Evolutionary conservation across 2,797 vertebrate species (phyloP), one percentile per base, ranked within the genome.

Genomic region (Bradypus variegatus): DNA sequence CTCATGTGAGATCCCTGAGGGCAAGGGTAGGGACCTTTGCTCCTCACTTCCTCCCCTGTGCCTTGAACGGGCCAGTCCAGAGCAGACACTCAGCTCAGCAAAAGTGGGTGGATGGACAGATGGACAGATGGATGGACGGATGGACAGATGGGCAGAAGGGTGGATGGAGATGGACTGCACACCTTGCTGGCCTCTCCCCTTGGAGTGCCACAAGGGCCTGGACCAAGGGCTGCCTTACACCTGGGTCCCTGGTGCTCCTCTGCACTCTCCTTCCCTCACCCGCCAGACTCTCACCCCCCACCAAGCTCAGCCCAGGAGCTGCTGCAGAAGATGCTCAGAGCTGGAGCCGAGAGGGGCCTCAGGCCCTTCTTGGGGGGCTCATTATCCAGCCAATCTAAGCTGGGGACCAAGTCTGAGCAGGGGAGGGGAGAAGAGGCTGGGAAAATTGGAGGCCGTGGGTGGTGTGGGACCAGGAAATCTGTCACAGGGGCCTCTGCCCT

Each of bases 251-350:
- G 58, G 48, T 67, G 21, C 60, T 50, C 27, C 23, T 41, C 70
- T 4, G 1, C 6, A 8, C 48, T 16, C 8, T 4, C 31, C 33
- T 29, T 15, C 77, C 50, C 33, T 16, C 9, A 16, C 62, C n/a
- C 1, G 1, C 6, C 3, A 29, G 36, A 14, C 65, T 0, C 5
- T 9, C 4, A n/a, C n/a, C 18, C 2, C 6, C 21, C 55, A 19
- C 9, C 19, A 9, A 12, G 10, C 13, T 36, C 50, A 15, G 62
- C 36, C 13, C 53, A 10, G 23, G 36, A 38, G 7, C 10, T 48
- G 29, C 53, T 29, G 31, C 31, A 55, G 53, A 31, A 33, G 6
- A 9, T 15, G 5, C 67, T 8, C 3, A 7, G 41, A 29, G 53
- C 60, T 33, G 29, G 16, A 60, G 18, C 9, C 41, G 14, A 4